Percentiles rank a stretch among this genome's conserved stretches.
Conservation (phyloP, 2,797 vertebrate species). For the Malurus splendens region DNA sequence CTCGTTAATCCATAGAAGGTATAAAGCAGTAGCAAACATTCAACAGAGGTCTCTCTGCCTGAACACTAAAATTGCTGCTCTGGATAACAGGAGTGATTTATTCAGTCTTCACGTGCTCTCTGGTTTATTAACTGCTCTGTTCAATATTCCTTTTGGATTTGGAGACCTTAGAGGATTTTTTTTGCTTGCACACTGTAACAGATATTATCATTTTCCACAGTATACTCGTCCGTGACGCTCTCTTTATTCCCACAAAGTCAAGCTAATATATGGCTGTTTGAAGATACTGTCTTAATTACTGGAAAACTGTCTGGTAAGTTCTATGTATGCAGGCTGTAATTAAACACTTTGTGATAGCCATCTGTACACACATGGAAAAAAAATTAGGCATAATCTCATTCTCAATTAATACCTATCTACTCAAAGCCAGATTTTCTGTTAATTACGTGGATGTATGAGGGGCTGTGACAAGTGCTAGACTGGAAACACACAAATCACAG, state of each 20-base stretch:
- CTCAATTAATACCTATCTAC: not conserved
- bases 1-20: not conserved
- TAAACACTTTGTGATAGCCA: not conserved
- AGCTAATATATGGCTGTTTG: conserved; percentile 91
- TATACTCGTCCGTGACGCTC: conserved; percentile 87
- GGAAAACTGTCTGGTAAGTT: conserved; percentile 83
- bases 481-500: not conserved
- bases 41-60: not conserved
- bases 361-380: not conserved
- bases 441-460: not conserved
- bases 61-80: not conserved
- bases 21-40: not conserved
- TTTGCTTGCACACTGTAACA: not conserved
- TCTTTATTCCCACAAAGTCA: conserved; percentile 80
- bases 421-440: not conserved
- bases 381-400: not conserved
- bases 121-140: not conserved
- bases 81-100: not conserved
- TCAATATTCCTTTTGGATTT: not conserved
- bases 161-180: not conserved
- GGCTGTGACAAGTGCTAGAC: not conserved
- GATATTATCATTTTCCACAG: conserved; percentile 64
- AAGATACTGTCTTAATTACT: conserved; percentile 85
- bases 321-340: not conserved
- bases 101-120: not conserved